Evolutionary conservation across 1,140 invertebrate species (phyloP).

Genomic region (Drosophila nigromelanica): DNA sequence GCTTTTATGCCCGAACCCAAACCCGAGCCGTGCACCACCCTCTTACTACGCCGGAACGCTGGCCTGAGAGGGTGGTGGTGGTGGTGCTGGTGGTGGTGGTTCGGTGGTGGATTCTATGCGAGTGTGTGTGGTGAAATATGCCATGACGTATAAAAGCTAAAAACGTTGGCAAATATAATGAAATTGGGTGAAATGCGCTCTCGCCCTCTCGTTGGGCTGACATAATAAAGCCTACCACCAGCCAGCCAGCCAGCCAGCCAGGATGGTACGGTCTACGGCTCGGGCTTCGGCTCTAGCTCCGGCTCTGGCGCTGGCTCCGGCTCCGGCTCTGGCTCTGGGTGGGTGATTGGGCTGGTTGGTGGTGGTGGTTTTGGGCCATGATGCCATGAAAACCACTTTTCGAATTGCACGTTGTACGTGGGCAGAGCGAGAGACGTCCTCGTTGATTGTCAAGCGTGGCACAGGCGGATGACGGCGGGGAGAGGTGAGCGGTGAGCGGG

Average conservation of each 20-base stretch:
- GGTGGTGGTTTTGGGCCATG: constrained; percentile 60
- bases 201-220: constrained; percentile 39
- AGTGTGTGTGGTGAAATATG: constrained; percentile 79
- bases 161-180: constrained; percentile 83
- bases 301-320: constrained; percentile 17
- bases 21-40: constrained; percentile 5
- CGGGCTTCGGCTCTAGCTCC: constrained; percentile 10
- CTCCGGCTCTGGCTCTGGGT: constrained; percentile 18
- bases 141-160: constrained; percentile 83
- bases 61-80: no score
- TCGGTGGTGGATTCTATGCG: constrained; percentile 34
- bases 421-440: constrained; percentile 49
- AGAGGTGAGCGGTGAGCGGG: not conserved
- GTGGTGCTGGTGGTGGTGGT: no score
- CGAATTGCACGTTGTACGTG: constrained; percentile 75
- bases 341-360: constrained; percentile 30
- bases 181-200: constrained; percentile 77
- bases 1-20: constrained; percentile 32
- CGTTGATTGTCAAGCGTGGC: constrained; percentile 59
- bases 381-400: constrained; percentile 77
- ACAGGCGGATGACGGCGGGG: constrained; percentile 7
- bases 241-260: constrained; percentile 13
- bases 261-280: constrained; percentile 1
- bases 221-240: constrained; percentile 79
- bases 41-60: not conserved